Conservation (phyloP, 2,888 invertebrate genomes). For the Acleris sparsana region DNA sequence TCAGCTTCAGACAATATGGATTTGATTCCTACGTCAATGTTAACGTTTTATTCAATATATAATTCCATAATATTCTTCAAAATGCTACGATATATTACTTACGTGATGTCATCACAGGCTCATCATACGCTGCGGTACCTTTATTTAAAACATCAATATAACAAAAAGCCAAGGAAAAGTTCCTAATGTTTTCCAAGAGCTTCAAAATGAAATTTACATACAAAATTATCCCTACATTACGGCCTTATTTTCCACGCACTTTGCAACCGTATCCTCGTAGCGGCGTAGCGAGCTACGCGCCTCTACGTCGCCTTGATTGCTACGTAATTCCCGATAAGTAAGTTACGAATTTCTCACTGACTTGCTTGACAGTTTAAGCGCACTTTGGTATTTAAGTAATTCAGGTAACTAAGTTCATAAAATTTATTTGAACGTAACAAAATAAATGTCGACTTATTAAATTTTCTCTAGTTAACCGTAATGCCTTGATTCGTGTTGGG, state of each 20-base stretch:
- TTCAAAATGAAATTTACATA: conserved; percentile 39
- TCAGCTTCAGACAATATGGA: too few relatives aligned
- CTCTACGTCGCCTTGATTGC: conserved; percentile 44
- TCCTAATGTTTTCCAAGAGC: conserved; percentile 29
- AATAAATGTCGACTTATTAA: neutral
- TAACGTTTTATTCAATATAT: too few relatives aligned
- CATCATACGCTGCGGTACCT: too few relatives aligned
- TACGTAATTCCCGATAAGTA: conserved; percentile 44
- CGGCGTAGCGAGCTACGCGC: conserved; percentile 25
- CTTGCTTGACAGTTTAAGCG: conserved; percentile 31
- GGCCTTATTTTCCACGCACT: conserved; percentile 24
- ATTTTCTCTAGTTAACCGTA: too few relatives aligned
- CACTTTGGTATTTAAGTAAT: conserved; percentile 26
- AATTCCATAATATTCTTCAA: too few relatives aligned
- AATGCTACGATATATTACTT: too few relatives aligned
- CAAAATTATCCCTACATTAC: conserved; percentile 34
- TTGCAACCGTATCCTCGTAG: conserved; percentile 35
- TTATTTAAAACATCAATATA: neutral
- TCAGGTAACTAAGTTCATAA: conserved; percentile 22
- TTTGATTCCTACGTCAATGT: too few relatives aligned
- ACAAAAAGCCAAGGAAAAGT: conserved; percentile 27
- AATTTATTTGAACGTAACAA: conserved; percentile 8
- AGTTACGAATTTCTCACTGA: conserved; percentile 35
- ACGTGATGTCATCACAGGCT: too few relatives aligned
- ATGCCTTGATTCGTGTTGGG: too few relatives aligned